Base-by-base conservation (phyloP, 1,140 invertebrate species). In the Drosophila lowei region DNA sequence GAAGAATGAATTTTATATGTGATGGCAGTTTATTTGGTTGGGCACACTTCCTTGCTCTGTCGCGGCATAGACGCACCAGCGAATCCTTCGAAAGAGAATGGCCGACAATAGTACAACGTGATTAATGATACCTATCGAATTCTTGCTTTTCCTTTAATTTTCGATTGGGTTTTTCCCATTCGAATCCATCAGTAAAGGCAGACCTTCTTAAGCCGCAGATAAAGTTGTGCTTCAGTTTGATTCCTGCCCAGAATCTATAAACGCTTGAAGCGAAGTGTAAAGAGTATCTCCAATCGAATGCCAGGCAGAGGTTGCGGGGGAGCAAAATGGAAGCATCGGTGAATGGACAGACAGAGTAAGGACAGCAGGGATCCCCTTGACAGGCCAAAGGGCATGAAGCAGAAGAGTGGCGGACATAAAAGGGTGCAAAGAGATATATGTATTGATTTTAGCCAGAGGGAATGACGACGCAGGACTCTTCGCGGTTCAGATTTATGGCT, bases 231-330 rank as follows among this genome's bases (percentile, higher is more conserved):
- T 52, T 46, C 30, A 44, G 6, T 30, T 16, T 23, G 42, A 49
- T 62, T 62, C 6, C 43, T 34, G 49, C 59, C 44, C 30, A 63
- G 63, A 65, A 63, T 65, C 23, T 4, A 0, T 25, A 25, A 25
- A 25, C 23, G 23, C 5, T 25, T 25, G 23, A 44, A 65, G 59
- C 58, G 42, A 21, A 18, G 43, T 11, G 21, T 11, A 23, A 49
- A 65, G 43, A 21, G 59, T 60, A 65, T 64, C 30, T 65, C 34
- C 23, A 64, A 65, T 64, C 59, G 59, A 65, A 64, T 50, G 62
- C 62, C 58, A 11, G 28, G 13, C 30, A 34, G 9, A 34, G 28
- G 28, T 3, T 30, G 2, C 2, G 28, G 7, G 28, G 28, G 7
- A 8, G 7, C 0, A 7, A 6, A 28, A 7, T 28, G 25, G 0